Evolutionary conservation across 2,797 vertebrate species (phyloP), one percentile per base, ranked within the genome.

Genomic region (Moxostoma hubbsi): DNA sequence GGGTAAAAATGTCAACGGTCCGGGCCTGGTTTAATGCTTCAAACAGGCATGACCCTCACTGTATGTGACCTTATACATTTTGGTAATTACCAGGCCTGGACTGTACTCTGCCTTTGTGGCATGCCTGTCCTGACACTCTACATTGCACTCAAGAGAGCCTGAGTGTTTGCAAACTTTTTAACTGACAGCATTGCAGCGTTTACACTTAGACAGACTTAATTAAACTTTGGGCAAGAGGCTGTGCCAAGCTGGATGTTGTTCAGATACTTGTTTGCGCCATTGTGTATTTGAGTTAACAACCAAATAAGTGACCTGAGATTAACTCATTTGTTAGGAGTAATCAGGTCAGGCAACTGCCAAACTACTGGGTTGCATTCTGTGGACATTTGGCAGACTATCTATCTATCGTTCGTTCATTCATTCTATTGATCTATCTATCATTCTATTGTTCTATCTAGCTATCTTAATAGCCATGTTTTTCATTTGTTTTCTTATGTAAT

Each of bases 151-250:
- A 36, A 36, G 47, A 61, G 49, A 45, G 64, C 50, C 43, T 57
- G 18, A 10, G 55, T 80, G 77, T 76, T 83, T 83, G 73, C 68
- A 71, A 68, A 81, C 73, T 51, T 36, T 53, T 80, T 76, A 24
- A 55, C 9, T 36, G 36, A 36, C 36, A 36, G 36, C 36, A 36
- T 59, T 76, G 51, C 62, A 43, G 24, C 9, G 10, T 81, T 58
- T 78, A 51, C 51, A 68, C 54, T 67, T 73, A 53, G 74, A 75
- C 49, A 49, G 55, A 76, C 53, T 73, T 65, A 50, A 79, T 69
- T 49, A 58, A 76, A 72, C 68, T 63, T 13, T 16, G 36, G 46
- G 50, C 49, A 51, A 58, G 59, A 36, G 45, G 50, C 70, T 9
- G 64, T 73, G 75, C 75, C 74, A 76, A 75, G 66, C 59, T 79